Conservation (phyloP, 2,888 invertebrate genomes). For the Torymus auratus region DNA sequence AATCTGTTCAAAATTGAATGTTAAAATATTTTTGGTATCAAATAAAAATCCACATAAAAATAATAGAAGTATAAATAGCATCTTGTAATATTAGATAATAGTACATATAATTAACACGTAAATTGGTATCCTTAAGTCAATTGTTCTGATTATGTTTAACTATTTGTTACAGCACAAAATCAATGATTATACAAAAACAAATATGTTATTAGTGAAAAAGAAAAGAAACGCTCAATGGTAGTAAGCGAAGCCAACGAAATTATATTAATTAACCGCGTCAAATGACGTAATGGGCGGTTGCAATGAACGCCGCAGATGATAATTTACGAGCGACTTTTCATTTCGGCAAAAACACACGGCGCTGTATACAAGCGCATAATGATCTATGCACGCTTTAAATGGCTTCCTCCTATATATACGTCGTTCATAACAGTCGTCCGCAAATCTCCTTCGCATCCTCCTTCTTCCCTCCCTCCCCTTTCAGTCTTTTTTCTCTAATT, state of each 20-base stretch:
- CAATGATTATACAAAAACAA: neutral
- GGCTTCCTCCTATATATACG: neutral
- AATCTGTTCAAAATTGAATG: too few species aligned
- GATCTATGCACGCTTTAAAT: conserved; percentile 31
- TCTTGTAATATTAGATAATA: too few species aligned
- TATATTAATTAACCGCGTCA: too few species aligned
- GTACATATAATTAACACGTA: too few species aligned
- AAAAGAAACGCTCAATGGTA: too few species aligned
- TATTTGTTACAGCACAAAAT: neutral
- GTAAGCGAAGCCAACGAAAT: too few species aligned
- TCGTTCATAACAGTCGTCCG: conserved; percentile 28
- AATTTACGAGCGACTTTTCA: conserved; percentile 38
- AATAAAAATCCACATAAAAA: too few species aligned
- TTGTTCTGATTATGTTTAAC: too few species aligned
- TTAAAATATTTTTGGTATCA: too few species aligned
- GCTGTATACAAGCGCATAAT: conserved; percentile 11
- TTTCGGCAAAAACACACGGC: conserved; percentile 12
- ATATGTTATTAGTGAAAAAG: too few species aligned
- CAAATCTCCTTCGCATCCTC: conserved; percentile 5
- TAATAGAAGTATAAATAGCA: too few species aligned
- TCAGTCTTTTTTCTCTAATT: neutral
- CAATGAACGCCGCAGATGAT: conserved; percentile 10
- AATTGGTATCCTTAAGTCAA: too few species aligned
- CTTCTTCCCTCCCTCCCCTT: neutral
- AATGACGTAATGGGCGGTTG: neutral